These are phyloP conservation scores for Siniperca knerii DNA, from an alignment of 2,113 vertebrate species.

Conservation along the genomic window DNA sequence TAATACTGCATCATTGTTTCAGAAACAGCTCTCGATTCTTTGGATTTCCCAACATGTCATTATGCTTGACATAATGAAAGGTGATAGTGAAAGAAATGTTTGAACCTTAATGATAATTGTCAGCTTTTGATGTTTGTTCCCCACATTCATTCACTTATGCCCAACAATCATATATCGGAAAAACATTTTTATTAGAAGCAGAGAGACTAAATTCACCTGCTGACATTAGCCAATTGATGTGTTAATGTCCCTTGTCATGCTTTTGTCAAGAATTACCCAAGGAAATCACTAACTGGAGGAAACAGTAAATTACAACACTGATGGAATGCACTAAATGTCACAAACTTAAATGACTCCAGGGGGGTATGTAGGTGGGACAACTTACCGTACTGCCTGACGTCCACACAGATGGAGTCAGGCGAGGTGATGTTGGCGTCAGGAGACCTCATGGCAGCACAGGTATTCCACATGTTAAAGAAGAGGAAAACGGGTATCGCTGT, in stretches of 20 bases:
- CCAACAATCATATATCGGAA: no score
- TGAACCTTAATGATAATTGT: neutral
- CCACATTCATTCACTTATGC: no score
- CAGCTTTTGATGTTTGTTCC: neutral
- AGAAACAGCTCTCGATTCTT: neutral
- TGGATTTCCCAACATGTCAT: neutral
- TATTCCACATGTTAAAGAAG: constrained; percentile 98
- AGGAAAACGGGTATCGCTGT: constrained; percentile 97
- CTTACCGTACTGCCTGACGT: constrained; percentile 96
- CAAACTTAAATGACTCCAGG: neutral
- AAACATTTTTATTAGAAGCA: no score
- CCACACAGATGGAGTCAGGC: constrained; percentile 96
- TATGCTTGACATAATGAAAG: neutral
- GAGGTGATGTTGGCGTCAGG: constrained; percentile 91
- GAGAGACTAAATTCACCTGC: neutral
- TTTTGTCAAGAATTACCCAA: neutral
- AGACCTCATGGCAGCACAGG: constrained; percentile 93
- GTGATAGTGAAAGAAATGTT: neutral
- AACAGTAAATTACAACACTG: neutral
- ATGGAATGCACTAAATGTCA: neutral
- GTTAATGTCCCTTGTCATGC: no score
- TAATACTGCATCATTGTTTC: neutral
- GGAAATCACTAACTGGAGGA: neutral
- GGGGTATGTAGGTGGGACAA: neutral
- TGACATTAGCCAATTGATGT: no score